These are phyloP conservation scores for Cyclophora albipunctata DNA, from an alignment of 2,888 invertebrate genomes.

Conservation along the genomic window DNA sequence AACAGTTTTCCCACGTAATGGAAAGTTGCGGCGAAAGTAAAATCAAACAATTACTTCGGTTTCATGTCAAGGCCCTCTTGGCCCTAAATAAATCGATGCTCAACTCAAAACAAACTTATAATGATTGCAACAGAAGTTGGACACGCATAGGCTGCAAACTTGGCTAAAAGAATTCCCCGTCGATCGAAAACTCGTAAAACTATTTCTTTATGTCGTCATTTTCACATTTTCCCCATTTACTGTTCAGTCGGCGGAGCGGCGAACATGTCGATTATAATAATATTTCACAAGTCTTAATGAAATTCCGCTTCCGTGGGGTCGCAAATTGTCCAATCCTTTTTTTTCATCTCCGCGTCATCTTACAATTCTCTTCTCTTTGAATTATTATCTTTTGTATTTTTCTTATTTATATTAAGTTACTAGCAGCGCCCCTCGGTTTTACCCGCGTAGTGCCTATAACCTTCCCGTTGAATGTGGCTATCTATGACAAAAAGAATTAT, in stretches of 20 bases:
- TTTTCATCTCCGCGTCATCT: slow-evolving; percentile 8
- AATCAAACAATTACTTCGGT: slow-evolving; percentile 15
- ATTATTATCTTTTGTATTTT: too few relatives aligned
- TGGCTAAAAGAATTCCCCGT: slow-evolving; percentile 3
- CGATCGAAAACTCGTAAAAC: background rate
- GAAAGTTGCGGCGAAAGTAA: slow-evolving; percentile 14
- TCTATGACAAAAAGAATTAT: too few relatives aligned
- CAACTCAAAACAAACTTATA: slow-evolving; percentile 21
- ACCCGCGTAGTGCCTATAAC: too few relatives aligned
- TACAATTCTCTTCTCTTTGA: too few relatives aligned
- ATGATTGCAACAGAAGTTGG: slow-evolving; percentile 22
- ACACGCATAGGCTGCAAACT: slow-evolving; percentile 14
- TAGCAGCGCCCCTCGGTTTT: too few relatives aligned
- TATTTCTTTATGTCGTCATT: slow-evolving; percentile 1
- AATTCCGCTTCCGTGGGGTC: slow-evolving; percentile 4
- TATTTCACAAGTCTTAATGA: slow-evolving; percentile 6
- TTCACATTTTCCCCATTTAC: background rate
- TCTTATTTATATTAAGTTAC: too few relatives aligned
- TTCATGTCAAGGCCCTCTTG: slow-evolving; percentile 19
- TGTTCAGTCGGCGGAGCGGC: background rate
- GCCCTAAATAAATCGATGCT: slow-evolving; percentile 19
- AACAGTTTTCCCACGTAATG: slow-evolving; percentile 6
- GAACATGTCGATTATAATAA: too few relatives aligned
- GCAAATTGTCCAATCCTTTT: background rate
- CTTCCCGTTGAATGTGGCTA: too few relatives aligned